Percentiles rank a stretch among this genome's conserved stretches.
Conservation (phyloP, 2,888 invertebrate genomes). For the Pycnomerus fuliginosus region DNA sequence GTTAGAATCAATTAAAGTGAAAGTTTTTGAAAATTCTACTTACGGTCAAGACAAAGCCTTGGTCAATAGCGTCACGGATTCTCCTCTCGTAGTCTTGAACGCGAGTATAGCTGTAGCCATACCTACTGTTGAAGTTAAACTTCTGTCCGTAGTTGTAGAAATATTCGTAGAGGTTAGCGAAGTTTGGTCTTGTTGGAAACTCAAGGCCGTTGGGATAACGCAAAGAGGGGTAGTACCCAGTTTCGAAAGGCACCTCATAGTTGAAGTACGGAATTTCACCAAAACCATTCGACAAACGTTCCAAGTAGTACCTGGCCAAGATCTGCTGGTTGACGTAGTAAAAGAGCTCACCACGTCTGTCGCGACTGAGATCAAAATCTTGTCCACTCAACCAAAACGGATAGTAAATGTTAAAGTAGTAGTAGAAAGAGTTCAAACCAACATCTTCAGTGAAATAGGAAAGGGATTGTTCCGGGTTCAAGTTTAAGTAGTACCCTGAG, state of each 20-base stretch:
- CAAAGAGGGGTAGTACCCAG: conserved; percentile 66
- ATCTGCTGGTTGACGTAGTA: conserved; percentile 68
- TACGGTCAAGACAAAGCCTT: conserved; percentile 53
- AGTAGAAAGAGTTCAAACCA: conserved; percentile 66
- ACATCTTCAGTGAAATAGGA: conserved; percentile 74
- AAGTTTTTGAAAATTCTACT: conserved; percentile 24
- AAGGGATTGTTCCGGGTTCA: conserved; percentile 59
- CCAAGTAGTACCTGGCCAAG: conserved; percentile 71
- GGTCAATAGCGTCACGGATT: conserved; percentile 60
- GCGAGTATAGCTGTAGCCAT: conserved; percentile 55
- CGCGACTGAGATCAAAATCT: conserved; percentile 54
- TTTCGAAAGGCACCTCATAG: conserved; percentile 55
- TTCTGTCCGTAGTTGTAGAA: conserved; percentile 45
- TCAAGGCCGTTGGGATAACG: conserved; percentile 65
- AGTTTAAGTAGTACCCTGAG: conserved; percentile 58
- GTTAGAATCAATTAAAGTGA: neutral
- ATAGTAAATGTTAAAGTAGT: conserved; percentile 61
- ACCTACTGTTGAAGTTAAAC: conserved; percentile 47
- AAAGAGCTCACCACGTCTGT: conserved; percentile 65
- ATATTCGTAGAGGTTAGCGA: conserved; percentile 55
- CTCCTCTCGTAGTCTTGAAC: conserved; percentile 55
- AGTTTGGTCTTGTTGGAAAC: conserved; percentile 63
- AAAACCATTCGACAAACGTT: conserved; percentile 69
- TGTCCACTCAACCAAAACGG: conserved; percentile 65
- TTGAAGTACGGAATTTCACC: conserved; percentile 64